phyloP scores from a whole-genome alignment of 2,113 vertebrate species.

The Pelvicachromis taeniatus region DNA sequence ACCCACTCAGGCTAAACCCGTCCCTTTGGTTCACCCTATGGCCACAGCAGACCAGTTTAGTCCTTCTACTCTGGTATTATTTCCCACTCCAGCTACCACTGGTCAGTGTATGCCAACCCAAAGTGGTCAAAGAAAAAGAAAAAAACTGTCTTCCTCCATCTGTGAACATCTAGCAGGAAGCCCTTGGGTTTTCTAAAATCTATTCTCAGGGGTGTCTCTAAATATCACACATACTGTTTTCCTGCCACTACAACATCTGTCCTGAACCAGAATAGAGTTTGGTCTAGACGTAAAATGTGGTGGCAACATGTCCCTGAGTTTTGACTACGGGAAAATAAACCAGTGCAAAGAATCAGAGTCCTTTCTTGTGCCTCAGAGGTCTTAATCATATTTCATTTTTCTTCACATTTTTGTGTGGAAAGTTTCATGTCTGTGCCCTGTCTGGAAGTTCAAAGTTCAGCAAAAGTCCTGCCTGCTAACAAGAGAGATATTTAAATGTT shows the following conservation, averaged over 20 bases:
- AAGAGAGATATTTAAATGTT: not conserved
- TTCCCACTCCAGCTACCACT: not conserved
- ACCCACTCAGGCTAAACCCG: not conserved
- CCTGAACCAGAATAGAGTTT: constrained; percentile 6
- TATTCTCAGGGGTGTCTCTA: not conserved
- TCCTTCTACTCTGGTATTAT: constrained; percentile 19
- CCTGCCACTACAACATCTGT: not conserved
- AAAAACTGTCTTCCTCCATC: not conserved
- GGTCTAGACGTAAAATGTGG: constrained; percentile 14
- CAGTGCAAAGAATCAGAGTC: not conserved
- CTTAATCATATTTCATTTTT: not conserved
- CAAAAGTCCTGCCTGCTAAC: not conserved
- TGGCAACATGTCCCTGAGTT: not conserved
- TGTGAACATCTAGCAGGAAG: not conserved
- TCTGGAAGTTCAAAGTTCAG: not conserved
- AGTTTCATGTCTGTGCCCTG: not conserved
- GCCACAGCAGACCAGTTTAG: constrained; percentile 18
- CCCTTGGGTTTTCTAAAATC: not conserved
- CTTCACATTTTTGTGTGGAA: not conserved
- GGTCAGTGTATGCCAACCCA: not conserved
- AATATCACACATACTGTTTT: not conserved
- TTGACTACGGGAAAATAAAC: not conserved
- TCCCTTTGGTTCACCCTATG: constrained; percentile 21
- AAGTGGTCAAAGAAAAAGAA: not conserved
- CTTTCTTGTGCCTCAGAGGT: not conserved